Evolutionary conservation across 2,113 vertebrate species (phyloP), one percentile per base, ranked within the genome.

Genomic region (Epinephelus fuscoguttatus): DNA sequence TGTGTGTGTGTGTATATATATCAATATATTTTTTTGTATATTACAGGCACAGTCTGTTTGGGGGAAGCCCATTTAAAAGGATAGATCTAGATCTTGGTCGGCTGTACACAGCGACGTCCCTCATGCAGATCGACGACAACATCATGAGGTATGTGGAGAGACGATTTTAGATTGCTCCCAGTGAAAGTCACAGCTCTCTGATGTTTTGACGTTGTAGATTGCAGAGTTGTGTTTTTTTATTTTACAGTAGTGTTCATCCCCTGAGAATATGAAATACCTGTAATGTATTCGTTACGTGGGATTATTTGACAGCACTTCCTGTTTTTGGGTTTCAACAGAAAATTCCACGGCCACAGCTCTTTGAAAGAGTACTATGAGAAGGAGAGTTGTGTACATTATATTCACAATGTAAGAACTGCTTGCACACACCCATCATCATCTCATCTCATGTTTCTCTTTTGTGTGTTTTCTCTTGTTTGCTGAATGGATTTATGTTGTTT

Each of bases 331-430:
- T 92, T 88, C 37, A 88, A 88, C 89, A 99, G 98, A 90, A 99
- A 99, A 88, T 99, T 99, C 91, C 98, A 99, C 19, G 98, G 97
- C 70, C 98, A 99, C 86, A 93, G 76, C 84, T 97, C 98, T 53
- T 94, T 99, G 88, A 98, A 99, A 92, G 98, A 99, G 80, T 99
- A 99, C 88, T 99, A 99, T 4, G 98, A 99, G 90, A 96, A 98
- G 84, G 98, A 99, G 87, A 99, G 98, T 79, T 99, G 98, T 90
- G 96, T 98, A 75, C 96, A 97, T 85, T 99, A 96, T 85, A 96
- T 99, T 92, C 97, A 99, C 91, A 97, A 96, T 94, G 98, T 99
- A 93, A 97, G 96, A 70, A 8, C 56, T 63, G 4, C 11, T 5
- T 66, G 0, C 0, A 73, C 1, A 81, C 70, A 27, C 2, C 9